These are phyloP conservation scores for Poicephalus meyeri DNA, from an alignment of 2,113 vertebrate genomes.

Conservation along the genomic window DNA sequence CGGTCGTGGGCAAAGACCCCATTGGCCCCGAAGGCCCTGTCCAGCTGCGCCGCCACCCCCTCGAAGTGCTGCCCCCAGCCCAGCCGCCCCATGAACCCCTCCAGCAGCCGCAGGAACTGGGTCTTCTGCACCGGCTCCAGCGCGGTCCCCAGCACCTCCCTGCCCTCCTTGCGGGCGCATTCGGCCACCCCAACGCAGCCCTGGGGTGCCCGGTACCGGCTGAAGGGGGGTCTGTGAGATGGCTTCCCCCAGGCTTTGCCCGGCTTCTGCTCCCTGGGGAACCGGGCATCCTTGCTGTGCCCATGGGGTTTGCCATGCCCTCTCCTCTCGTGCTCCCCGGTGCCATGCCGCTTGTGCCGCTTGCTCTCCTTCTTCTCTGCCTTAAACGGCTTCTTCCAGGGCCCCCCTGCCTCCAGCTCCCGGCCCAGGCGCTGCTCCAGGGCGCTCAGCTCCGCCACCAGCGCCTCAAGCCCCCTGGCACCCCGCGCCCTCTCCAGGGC, in stretches of 20 bases:
- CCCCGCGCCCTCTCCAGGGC: background rate
- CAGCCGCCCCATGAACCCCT: constrained; percentile 73
- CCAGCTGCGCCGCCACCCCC: constrained; percentile 57
- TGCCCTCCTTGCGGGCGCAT: constrained; percentile 84
- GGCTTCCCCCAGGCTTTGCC: background rate
- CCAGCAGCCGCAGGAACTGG: constrained; percentile 79
- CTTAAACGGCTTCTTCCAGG: constrained; percentile 5
- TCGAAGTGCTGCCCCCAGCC: constrained; percentile 52
- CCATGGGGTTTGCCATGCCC: background rate
- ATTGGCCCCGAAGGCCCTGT: constrained; percentile 75
- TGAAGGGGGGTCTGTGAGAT: constrained; percentile 6
- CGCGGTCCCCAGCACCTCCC: constrained; percentile 27
- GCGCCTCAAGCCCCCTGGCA: background rate
- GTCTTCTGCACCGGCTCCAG: constrained; percentile 75
- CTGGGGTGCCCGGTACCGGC: constrained; percentile 61
- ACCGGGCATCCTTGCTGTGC: background rate
- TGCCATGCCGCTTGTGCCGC: background rate
- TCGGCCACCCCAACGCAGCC: constrained; percentile 72
- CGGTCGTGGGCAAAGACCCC: constrained; percentile 84
- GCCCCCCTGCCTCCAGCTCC: background rate
- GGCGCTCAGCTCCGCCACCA: background rate
- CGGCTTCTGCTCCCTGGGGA: background rate
- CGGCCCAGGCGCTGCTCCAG: constrained; percentile 62
- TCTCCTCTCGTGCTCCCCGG: background rate
- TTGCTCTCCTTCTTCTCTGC: background rate